These are phyloP conservation scores for Hyperopisus bebe DNA, from an alignment of 2,113 vertebrate genomes.

Conservation along the genomic window DNA sequence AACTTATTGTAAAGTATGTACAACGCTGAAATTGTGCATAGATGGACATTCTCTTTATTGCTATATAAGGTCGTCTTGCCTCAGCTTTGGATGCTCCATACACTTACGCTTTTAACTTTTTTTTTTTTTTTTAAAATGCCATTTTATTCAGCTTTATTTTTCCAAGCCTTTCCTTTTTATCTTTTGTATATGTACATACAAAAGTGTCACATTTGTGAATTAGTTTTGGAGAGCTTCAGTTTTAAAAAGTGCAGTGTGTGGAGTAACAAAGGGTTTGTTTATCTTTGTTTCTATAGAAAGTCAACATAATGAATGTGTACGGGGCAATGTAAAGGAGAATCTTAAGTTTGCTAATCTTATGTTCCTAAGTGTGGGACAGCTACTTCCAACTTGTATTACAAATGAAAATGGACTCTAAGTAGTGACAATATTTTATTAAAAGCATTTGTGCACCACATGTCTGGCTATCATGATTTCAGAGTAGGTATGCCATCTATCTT, in stretches of 20 bases:
- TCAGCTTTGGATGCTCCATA: neutral
- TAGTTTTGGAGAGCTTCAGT: neutral
- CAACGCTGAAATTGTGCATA: neutral
- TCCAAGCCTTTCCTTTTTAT: neutral
- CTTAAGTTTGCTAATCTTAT: neutral
- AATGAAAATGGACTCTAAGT: neutral
- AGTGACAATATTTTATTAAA: neutral
- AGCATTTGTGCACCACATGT: neutral
- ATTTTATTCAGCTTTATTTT: constrained; percentile 10
- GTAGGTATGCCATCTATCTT: neutral
- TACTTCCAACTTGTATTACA: neutral
- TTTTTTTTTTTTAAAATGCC: neutral
- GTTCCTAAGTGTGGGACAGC: neutral
- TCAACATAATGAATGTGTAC: neutral
- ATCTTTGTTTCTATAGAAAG: constrained; percentile 3
- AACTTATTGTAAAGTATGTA: neutral
- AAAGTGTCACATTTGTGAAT: neutral
- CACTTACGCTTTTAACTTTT: neutral
- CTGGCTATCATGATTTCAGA: neutral
- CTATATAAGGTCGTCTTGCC: neutral
- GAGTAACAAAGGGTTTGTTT: neutral
- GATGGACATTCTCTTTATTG: neutral
- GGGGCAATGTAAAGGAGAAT: neutral
- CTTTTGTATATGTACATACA: neutral
- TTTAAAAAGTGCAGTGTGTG: constrained; percentile 4